phyloP scores from a whole-genome alignment of 1,140 invertebrate species.

The Venustaconcha ellipsiformis region DNA sequence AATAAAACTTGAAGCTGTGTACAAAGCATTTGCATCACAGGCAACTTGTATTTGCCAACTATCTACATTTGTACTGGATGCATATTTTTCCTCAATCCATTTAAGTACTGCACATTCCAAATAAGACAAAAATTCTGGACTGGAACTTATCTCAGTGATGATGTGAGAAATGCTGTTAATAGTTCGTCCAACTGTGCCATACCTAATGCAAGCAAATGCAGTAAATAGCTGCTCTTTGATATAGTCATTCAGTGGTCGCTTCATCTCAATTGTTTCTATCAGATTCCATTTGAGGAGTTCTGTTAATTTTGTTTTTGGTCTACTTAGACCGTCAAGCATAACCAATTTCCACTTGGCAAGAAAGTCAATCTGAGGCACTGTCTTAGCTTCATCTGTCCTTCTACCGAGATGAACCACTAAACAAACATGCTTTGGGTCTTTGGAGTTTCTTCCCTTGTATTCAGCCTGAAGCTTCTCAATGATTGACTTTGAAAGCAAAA shows the following conservation, averaged over 20 bases:
- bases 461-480: slow-evolving; percentile 18
- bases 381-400: not conserved
- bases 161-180: slow-evolving; percentile 26
- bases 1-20: no score
- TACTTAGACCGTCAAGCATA: slow-evolving; percentile 34
- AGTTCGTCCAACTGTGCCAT: slow-evolving; percentile 21
- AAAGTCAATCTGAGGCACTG: slow-evolving; percentile 38
- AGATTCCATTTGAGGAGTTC: slow-evolving; percentile 10
- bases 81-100: not conserved
- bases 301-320: slow-evolving; percentile 13
- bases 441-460: not conserved
- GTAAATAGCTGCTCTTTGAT: slow-evolving; percentile 39
- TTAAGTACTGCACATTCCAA: slow-evolving; percentile 30
- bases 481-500: not conserved
- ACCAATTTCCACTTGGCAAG: slow-evolving; percentile 6
- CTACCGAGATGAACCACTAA: slow-evolving; percentile 38
- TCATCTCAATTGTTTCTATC: not conserved
- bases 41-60: slow-evolving; percentile 19
- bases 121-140: slow-evolving; percentile 14
- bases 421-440: slow-evolving; percentile 30
- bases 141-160: slow-evolving; percentile 10
- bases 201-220: slow-evolving; percentile 43
- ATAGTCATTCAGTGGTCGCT: slow-evolving; percentile 22
- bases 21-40: not conserved
- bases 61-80: not conserved